phyloP scores from a whole-genome alignment of 1,140 invertebrate genomes.

The Lepidostoma basale region DNA sequence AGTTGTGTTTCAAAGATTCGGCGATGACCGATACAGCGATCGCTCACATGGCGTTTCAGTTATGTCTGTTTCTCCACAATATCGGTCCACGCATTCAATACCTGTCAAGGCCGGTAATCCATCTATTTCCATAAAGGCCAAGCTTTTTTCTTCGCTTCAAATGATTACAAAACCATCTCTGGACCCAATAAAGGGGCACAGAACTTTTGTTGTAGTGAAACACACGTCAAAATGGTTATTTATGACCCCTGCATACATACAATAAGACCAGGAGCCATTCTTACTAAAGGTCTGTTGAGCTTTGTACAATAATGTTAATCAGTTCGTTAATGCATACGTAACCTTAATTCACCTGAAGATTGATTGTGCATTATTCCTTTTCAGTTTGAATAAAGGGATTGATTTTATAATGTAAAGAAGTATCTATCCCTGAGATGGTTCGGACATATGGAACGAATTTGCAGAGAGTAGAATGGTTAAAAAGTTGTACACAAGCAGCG shows the following conservation, averaged over 20 bases:
- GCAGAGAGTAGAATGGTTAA: too few species aligned
- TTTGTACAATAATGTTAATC: too few species aligned
- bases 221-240: constrained; percentile 11
- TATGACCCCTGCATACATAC: neutral
- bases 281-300: neutral
- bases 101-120: constrained; percentile 27
- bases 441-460: too few species aligned
- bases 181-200: neutral
- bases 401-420: too few species aligned
- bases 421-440: too few species aligned
- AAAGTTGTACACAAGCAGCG: too few species aligned
- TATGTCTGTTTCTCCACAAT: constrained; percentile 14
- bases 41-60: neutral
- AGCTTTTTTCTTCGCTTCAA: constrained; percentile 7
- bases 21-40: neutral
- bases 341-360: too few species aligned
- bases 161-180: constrained; percentile 10
- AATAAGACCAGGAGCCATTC: neutral
- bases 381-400: too few species aligned
- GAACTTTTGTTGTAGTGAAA: constrained; percentile 9
- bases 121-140: constrained; percentile 23
- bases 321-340: too few species aligned
- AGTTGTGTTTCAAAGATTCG: neutral
- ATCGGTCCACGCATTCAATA: constrained; percentile 29
- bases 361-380: too few species aligned